phyloP scores from a whole-genome alignment of 2,888 invertebrate genomes.

The Lithosia quadra region DNA sequence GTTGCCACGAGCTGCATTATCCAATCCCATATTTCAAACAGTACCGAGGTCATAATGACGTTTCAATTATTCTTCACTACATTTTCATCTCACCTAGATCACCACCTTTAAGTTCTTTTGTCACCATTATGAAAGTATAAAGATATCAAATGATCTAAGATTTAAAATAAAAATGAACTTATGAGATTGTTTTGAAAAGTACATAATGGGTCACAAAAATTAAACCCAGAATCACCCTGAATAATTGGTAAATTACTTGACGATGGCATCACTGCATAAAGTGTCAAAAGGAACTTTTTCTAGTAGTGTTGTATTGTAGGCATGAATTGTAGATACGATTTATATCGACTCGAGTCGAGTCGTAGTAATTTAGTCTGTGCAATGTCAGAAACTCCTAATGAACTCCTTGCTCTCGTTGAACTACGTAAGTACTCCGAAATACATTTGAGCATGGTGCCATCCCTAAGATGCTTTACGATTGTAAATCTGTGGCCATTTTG shows the following conservation, averaged over 20 bases:
- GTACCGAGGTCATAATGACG: background rate
- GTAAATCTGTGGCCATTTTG: no score
- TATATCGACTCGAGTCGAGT: no score
- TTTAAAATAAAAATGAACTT: background rate
- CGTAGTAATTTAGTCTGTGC: background rate
- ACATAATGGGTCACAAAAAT: background rate
- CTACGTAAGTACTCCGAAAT: no score
- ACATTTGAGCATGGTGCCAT: background rate
- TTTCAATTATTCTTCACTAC: background rate
- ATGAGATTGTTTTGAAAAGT: background rate
- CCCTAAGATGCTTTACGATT: background rate
- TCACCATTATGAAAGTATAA: no score
- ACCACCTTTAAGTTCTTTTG: background rate
- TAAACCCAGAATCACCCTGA: no score
- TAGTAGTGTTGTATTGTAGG: no score
- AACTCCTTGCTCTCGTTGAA: background rate
- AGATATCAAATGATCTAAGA: background rate
- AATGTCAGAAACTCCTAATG: background rate
- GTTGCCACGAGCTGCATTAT: background rate
- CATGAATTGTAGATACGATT: no score
- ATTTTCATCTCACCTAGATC: background rate
- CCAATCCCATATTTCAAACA: background rate
- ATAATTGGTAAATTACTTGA: background rate
- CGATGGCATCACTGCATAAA: conserved; percentile 2
- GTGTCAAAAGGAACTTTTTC: conserved; percentile 10